Conservation (phyloP, 2,797 vertebrate genomes). For the Percopsis omiscomaycus region DNA sequence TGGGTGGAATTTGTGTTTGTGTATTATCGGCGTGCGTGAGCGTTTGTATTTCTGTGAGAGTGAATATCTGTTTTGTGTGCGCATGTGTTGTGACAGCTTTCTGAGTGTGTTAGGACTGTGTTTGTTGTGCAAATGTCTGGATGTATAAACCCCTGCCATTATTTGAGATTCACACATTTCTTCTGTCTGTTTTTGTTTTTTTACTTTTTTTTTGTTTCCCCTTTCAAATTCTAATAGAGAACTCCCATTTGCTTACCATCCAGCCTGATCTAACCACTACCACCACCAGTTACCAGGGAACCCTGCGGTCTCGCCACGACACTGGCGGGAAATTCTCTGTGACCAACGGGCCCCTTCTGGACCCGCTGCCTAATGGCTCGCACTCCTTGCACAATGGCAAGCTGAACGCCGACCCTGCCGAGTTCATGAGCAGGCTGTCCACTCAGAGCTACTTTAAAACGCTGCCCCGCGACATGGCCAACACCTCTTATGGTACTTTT, state of each 20-base stretch:
- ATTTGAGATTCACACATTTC: slow-evolving; percentile 56
- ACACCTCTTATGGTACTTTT: slow-evolving; percentile 96
- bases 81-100: slow-evolving; percentile 60
- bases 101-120: slow-evolving; percentile 63
- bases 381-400: slow-evolving; percentile 94
- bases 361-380: slow-evolving; percentile 88
- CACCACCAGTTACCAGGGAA: slow-evolving; percentile 96
- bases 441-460: slow-evolving; percentile 95
- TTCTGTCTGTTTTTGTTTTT: slow-evolving; percentile 39
- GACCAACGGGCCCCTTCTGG: slow-evolving; percentile 91
- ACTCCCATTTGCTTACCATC: slow-evolving; percentile 96
- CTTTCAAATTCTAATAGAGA: slow-evolving; percentile 78
- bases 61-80: slow-evolving; percentile 40
- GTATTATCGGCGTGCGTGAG: slow-evolving; percentile 47
- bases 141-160: slow-evolving; percentile 54
- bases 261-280: slow-evolving; percentile 96
- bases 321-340: slow-evolving; percentile 88
- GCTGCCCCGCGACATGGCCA: slow-evolving; percentile 86
- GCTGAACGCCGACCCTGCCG: slow-evolving; percentile 81
- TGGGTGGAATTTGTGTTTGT: slow-evolving; percentile 63
- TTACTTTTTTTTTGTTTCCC: slow-evolving; percentile 4
- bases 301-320: slow-evolving; percentile 89
- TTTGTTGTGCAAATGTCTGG: slow-evolving; percentile 16
- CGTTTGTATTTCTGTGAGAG: slow-evolving; percentile 24
- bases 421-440: slow-evolving; percentile 90